Percentiles rank a stretch among this genome's conserved stretches.
These are phyloP conservation scores for Marisa cornuarietis DNA, from an alignment of 1,140 invertebrate genomes.

Conservation along the genomic window DNA sequence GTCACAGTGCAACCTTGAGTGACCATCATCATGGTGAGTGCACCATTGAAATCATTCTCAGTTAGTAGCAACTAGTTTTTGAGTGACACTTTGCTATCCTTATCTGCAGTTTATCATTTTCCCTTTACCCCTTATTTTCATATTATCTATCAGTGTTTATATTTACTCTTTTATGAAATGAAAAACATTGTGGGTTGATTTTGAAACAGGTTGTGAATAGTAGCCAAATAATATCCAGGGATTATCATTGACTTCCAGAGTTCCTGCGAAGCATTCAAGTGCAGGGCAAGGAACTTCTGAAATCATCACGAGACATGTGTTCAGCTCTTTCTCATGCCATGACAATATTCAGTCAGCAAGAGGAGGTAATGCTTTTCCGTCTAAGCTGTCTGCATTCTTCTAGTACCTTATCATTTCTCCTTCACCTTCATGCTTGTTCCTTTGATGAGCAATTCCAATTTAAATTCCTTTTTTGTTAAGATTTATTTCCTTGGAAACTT, in stretches of 20 bases:
- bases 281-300: slow-evolving; percentile 46
- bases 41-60: background rate
- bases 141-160: background rate
- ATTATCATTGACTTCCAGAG: slow-evolving; percentile 27
- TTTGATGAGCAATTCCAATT: too few species aligned
- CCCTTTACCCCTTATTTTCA: background rate
- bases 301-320: slow-evolving; percentile 63
- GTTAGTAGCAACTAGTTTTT: slow-evolving; percentile 5
- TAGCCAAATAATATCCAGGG: background rate
- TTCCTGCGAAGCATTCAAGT: slow-evolving; percentile 31
- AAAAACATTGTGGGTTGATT: background rate
- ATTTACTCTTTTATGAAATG: background rate
- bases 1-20: too few species aligned
- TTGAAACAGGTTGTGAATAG: background rate
- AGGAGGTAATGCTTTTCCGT: slow-evolving; percentile 63
- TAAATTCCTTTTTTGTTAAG: too few species aligned
- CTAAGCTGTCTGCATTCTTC: too few species aligned
- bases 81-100: background rate
- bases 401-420: too few species aligned
- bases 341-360: slow-evolving; percentile 69
- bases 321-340: slow-evolving; percentile 67
- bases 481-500: too few species aligned
- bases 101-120: background rate
- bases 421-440: too few species aligned
- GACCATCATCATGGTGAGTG: too few species aligned